Conservation (phyloP, 2,113 vertebrate genomes). For the Amazona vittata region DNA sequence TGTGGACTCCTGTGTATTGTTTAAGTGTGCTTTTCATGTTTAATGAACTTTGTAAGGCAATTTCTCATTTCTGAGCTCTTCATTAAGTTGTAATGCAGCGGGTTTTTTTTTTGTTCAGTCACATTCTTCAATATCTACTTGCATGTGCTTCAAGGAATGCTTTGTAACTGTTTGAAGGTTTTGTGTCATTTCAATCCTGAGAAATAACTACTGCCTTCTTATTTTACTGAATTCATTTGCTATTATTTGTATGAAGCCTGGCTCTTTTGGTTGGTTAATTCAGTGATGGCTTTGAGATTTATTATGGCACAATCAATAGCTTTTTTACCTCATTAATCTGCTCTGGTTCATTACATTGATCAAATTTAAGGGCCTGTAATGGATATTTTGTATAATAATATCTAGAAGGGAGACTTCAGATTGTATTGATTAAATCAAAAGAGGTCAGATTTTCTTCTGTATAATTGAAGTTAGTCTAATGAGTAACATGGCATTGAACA, state of each 20-base stretch:
- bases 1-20: neutral
- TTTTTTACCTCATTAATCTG: conserved; percentile 16
- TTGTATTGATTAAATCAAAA: conserved; percentile 36
- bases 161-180: neutral
- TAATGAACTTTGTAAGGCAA: neutral
- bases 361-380: conserved; percentile 21
- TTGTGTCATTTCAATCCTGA: neutral
- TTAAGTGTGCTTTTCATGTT: neutral
- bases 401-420: neutral
- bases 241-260: neutral
- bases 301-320: conserved; percentile 24
- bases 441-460: neutral
- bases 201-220: neutral
- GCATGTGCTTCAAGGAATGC: neutral
- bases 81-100: neutral
- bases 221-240: neutral
- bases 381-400: conserved; percentile 11
- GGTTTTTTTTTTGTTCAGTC: neutral
- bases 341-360: conserved; percentile 7
- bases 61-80: neutral
- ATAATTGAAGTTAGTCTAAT: neutral
- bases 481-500: neutral
- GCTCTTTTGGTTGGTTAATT: neutral
- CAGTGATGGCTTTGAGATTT: neutral
- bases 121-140: neutral